phyloP scores from a whole-genome alignment of 2,888 invertebrate species.

The Dasypolia templi region DNA sequence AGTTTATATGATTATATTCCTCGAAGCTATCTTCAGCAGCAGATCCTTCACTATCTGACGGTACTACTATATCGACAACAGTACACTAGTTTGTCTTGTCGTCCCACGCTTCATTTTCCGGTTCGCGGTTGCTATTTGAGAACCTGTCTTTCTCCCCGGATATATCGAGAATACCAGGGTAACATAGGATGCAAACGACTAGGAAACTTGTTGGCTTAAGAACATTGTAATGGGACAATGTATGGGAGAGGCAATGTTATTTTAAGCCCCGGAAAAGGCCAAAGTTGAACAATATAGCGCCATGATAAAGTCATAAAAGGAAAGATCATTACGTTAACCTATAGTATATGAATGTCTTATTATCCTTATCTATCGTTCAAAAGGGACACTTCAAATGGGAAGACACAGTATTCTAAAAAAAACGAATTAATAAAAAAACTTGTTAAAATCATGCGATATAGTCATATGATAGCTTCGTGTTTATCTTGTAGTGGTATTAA shows the following conservation, averaged over 20 bases:
- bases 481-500: constrained; percentile 20
- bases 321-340: constrained; percentile 9
- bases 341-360: background rate
- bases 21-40: background rate
- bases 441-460: constrained; percentile 4
- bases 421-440: too few species aligned
- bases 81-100: background rate
- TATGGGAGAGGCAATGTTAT: background rate
- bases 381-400: background rate
- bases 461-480: background rate
- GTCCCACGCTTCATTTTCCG: constrained; percentile 21
- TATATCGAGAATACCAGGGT: constrained; percentile 5
- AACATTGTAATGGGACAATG: background rate
- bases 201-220: background rate
- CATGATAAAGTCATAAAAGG: constrained; percentile 19
- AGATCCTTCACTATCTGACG: background rate
- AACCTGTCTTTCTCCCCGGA: constrained; percentile 25
- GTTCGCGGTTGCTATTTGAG: constrained; percentile 33
- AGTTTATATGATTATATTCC: background rate
- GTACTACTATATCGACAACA: background rate
- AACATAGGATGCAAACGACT: background rate
- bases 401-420: background rate
- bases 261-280: constrained; percentile 10
- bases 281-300: constrained; percentile 7
- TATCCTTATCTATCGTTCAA: background rate